Evolutionary conservation across 2,113 vertebrate genomes (phyloP), one percentile per base, ranked within the genome.

Genomic region (Antennarius striatus): DNA sequence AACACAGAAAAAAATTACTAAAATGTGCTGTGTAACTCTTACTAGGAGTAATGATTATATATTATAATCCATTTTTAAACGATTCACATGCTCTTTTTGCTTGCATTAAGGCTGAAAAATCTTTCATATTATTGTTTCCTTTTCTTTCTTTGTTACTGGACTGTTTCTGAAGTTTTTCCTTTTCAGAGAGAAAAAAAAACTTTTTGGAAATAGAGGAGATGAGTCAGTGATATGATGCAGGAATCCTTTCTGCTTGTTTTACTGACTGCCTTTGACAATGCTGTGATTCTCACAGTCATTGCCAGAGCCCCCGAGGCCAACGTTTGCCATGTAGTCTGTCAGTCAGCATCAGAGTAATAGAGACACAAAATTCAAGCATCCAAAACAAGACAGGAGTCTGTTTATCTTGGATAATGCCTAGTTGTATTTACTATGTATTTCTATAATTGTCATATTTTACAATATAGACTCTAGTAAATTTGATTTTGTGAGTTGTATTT

Each of bases 241-340:
- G 45, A 28, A 14, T 29, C 10, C 17, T 48, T 42, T 22, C 36
- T 16, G 43, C 22, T 36, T 29, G 49, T 48, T 22, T 68, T 52
- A 46, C 45, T 17, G 15, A 29, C 53, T 57, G 42, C 64, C 73
- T 73, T 17, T 63, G 68, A 42, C 60, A 42, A 59, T 77, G 40
- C 17, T 8, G 43, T 51, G 4, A 50, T 48, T 45, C 45, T 17
- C 6, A 28, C 40, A 17, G 46, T 61, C 46, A 28, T 59, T 32
- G 61, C 7, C 32, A 47, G 28, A 42, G 56, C 42, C 48, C 56
- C 65, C 65, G 61, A 77, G 61, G 55, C 29, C 29, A 43, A 65
- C 39, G 4, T 15, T 6, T n/a, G 22, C 52, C 4, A 50, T 63
- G 49, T 50, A 29, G 56, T 22, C 47, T 54, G 69, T 70, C 65